phyloP scores from a whole-genome alignment of 2,888 invertebrate species.

The Watsonalla cultraria region DNA sequence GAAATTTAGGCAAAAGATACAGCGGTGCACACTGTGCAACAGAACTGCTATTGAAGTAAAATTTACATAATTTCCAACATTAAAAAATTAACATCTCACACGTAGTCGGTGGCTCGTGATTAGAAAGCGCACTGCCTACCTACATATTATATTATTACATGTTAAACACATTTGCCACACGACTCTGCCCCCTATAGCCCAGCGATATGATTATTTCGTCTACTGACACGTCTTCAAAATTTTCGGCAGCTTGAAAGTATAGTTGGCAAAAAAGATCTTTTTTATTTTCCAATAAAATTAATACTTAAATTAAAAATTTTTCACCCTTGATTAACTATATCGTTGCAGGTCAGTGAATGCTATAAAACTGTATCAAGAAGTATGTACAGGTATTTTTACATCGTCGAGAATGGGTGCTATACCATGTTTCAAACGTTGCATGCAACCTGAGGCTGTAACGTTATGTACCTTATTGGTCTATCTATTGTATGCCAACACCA shows the following conservation, averaged over 20 bases:
- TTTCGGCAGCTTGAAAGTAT: conserved; percentile 46
- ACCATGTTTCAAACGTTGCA: too few species aligned
- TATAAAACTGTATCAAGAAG: too few species aligned
- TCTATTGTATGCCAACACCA: too few species aligned
- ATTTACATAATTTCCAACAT: neutral
- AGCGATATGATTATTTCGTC: conserved; percentile 32
- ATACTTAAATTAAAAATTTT: neutral
- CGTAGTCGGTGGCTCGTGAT: conserved; percentile 43
- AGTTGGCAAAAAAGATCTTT: conserved; percentile 23
- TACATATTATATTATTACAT: conserved; percentile 48
- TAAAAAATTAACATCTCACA: neutral
- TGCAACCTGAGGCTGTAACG: too few species aligned
- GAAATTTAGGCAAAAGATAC: too few species aligned
- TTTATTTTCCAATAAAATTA: neutral
- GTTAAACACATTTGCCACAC: conserved; percentile 60
- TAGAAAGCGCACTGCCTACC: conserved; percentile 51
- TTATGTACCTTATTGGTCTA: too few species aligned
- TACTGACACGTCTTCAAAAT: conserved; percentile 32
- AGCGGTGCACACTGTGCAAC: too few species aligned
- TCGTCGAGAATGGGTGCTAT: too few species aligned
- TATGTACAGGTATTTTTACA: too few species aligned
- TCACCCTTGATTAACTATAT: too few species aligned
- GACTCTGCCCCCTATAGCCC: conserved; percentile 41
- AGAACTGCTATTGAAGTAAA: neutral
- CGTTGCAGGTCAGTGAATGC: too few species aligned